Base-by-base conservation (phyloP, 1,140 invertebrate genomes). In the Spodoptera frugiperda region DNA sequence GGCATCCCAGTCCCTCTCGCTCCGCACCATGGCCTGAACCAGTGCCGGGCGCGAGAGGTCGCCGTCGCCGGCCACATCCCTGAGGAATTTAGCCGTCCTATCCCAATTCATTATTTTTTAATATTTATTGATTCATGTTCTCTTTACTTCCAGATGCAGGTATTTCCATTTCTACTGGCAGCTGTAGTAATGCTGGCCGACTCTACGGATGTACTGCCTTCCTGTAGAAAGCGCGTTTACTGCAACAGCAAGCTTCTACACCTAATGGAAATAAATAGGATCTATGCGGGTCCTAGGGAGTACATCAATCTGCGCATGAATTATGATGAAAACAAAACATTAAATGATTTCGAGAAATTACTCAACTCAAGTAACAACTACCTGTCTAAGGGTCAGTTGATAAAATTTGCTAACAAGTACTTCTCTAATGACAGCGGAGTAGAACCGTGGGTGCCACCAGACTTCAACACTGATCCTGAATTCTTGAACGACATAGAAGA, bases 271-370 rank as follows among this genome's bases (percentile, higher is more conserved):
- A 95, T 95, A 91, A 94, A 96, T 0, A 87, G 94, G 19, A 93
- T 98, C 21, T 98, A 95, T 89, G 87, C 92, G 2, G 98, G 98
- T 85, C 98, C 97, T 8, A 98, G 98, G 89, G 97, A 97, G 0
- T 98, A 98, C 87, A 98, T 98, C 10, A 98, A 98, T 61, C 73
- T 89, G 5, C 85, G 83, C 21, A 82, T 94, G 75, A 78, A 76
- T 71, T 78, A 87, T 17, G 83, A 89, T 21, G 83, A 85, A 57
- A 77, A 87, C 10, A 84, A 72, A n/a, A 91, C 87, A 0, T 86
- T 97, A n/a, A 59, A 83, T 2, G 92, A 94, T 14, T 97, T 97
- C 81, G 85, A 95, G 0, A 80, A 93, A 0, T 95, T 98, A 21
- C 96, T 97, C 89, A 94, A 95, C 19, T 70, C 92, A 1, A 96